Evolutionary conservation across 2,888 invertebrate genomes (phyloP).

Genomic region (Parnassius apollo): DNA sequence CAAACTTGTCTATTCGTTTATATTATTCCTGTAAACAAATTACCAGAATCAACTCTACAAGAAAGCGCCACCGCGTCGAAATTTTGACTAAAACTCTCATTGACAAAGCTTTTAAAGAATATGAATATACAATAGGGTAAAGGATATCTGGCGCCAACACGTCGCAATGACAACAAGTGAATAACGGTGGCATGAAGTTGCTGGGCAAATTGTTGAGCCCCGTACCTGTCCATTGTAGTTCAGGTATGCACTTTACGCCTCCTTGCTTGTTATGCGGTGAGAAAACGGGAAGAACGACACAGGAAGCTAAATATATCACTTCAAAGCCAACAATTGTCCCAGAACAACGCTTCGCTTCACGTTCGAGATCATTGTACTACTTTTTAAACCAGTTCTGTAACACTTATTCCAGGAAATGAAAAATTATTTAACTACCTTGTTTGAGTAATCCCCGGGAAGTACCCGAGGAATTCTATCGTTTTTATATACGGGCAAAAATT

Average conservation of each 20-base stretch:
- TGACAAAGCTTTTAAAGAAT: conserved; percentile 36
- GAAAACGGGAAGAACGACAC: conserved; percentile 25
- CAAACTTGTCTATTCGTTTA: too few species aligned
- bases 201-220: conserved; percentile 38
- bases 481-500: conserved; percentile 2
- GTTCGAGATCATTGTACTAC: conserved; percentile 23
- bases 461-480: conserved; percentile 11
- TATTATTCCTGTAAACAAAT: too few species aligned
- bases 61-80: conserved; percentile 46
- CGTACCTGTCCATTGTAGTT: conserved; percentile 59
- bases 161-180: conserved; percentile 56
- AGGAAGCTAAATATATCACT: conserved; percentile 29
- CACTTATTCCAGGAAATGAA: conserved; percentile 22
- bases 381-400: conserved; percentile 24
- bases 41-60: background rate
- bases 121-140: conserved; percentile 48
- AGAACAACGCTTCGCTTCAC: conserved; percentile 24
- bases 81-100: conserved; percentile 33
- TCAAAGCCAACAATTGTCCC: conserved; percentile 22
- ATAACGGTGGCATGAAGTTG: conserved; percentile 60
- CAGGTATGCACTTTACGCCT: conserved; percentile 51
- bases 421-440: conserved; percentile 17
- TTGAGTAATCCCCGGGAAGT: conserved; percentile 14
- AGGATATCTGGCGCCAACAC: conserved; percentile 66
- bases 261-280: conserved; percentile 26